phyloP scores from a whole-genome alignment of 2,797 vertebrate species.

The Iguana delicatissima region DNA sequence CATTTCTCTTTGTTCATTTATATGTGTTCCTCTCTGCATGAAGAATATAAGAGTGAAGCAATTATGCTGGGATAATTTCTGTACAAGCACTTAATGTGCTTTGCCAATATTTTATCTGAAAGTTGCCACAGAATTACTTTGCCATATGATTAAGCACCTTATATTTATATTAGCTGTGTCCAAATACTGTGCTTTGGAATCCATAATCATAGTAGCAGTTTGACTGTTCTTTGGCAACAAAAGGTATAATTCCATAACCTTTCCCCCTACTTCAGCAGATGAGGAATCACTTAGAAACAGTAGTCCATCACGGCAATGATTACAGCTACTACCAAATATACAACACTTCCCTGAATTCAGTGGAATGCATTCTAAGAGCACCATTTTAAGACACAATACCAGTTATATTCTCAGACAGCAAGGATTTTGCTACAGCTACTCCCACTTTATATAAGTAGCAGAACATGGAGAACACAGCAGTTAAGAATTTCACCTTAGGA shows the following conservation, averaged over 20 bases:
- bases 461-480: background rate
- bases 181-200: conserved; percentile 16
- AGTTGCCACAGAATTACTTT: conserved; percentile 3
- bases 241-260: background rate
- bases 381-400: background rate
- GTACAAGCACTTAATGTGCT: background rate
- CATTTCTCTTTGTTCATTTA: background rate
- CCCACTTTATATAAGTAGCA: background rate
- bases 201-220: conserved; percentile 24
- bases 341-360: background rate
- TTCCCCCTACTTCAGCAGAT: conserved; percentile 22
- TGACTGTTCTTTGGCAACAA: background rate
- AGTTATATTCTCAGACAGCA: conserved; percentile 16
- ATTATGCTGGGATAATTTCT: conserved; percentile 9
- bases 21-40: background rate
- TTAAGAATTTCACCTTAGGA: background rate
- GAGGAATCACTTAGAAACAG: conserved; percentile 6
- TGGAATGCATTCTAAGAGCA: background rate
- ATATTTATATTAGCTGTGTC: background rate
- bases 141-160: background rate
- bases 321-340: background rate
- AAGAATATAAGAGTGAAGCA: background rate
- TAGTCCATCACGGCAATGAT: conserved; percentile 7
- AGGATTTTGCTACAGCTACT: background rate
- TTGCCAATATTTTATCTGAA: conserved; percentile 20